phyloP scores from a whole-genome alignment of 2,888 invertebrate genomes.

The Oscheius myriophilus region DNA sequence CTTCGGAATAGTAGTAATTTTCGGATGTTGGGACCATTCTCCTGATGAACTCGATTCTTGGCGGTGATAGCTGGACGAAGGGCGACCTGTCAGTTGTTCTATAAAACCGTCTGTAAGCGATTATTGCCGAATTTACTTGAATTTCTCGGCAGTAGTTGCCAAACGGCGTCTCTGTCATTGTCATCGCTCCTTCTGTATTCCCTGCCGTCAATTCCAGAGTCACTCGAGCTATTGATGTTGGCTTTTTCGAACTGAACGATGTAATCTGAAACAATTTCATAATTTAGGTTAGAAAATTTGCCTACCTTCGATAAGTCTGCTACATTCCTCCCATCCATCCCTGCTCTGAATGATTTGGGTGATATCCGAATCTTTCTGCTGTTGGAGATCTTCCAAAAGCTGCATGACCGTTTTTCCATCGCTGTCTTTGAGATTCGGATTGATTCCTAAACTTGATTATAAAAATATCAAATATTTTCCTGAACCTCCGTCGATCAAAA shows the following conservation, averaged over 20 bases:
- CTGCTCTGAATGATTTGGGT: slow-evolving; percentile 79
- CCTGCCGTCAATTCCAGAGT: slow-evolving; percentile 45
- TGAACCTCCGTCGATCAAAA: slow-evolving; percentile 64
- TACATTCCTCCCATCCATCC: slow-evolving; percentile 62
- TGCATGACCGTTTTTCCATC: slow-evolving; percentile 86
- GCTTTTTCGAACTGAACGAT: slow-evolving; percentile 6
- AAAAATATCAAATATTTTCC: neutral
- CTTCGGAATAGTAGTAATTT: no score
- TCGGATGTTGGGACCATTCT: no score
- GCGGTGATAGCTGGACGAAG: no score
- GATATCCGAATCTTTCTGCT: slow-evolving; percentile 86
- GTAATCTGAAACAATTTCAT: slow-evolving; percentile 4
- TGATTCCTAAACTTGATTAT: slow-evolving; percentile 38
- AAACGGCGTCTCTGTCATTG: slow-evolving; percentile 41
- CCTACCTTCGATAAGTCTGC: slow-evolving; percentile 45
- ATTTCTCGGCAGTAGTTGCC: slow-evolving; percentile 41
- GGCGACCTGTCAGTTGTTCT: neutral
- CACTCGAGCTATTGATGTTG: slow-evolving; percentile 32
- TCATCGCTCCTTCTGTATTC: slow-evolving; percentile 44
- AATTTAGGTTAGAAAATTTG: neutral
- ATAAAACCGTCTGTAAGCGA: neutral
- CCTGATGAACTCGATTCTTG: no score
- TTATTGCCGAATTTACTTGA: neutral
- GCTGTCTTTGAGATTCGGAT: slow-evolving; percentile 78
- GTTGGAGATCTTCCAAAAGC: slow-evolving; percentile 86